Conservation (phyloP, 2,888 invertebrate genomes). For the Syrista parreyssii region DNA sequence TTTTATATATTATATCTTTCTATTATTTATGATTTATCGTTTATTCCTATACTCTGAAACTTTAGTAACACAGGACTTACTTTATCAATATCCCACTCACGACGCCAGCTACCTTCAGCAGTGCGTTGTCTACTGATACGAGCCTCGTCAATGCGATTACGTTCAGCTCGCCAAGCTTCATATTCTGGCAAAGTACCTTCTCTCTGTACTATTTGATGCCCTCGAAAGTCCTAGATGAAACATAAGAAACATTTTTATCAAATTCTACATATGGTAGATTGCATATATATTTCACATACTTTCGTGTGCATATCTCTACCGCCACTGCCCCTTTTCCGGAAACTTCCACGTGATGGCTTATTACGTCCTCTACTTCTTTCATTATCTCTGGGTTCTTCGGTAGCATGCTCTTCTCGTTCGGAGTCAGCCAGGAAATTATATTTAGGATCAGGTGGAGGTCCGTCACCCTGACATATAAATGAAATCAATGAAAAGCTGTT, state of each 20-base stretch:
- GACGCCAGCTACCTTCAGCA: slow-evolving; percentile 66
- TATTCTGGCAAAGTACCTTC: slow-evolving; percentile 57
- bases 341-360: slow-evolving; percentile 38
- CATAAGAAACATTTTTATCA: background rate
- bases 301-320: slow-evolving; percentile 42
- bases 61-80: slow-evolving; percentile 29
- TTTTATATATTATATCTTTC: slow-evolving; percentile 14
- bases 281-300: background rate
- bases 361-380: slow-evolving; percentile 44
- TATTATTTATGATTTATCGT: slow-evolving; percentile 32
- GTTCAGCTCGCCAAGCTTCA: slow-evolving; percentile 65
- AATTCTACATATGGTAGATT: background rate
- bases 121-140: slow-evolving; percentile 65
- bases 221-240: slow-evolving; percentile 27
- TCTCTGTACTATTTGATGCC: slow-evolving; percentile 29
- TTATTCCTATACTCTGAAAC: slow-evolving; percentile 29
- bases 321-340: slow-evolving; percentile 40
- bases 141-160: slow-evolving; percentile 65
- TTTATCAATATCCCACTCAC: slow-evolving; percentile 66
- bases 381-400: slow-evolving; percentile 38
- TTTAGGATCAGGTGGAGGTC: slow-evolving; percentile 66
- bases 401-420: slow-evolving; percentile 57
- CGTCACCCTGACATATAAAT: slow-evolving; percentile 54
- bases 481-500: background rate
- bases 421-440: slow-evolving; percentile 66